Evolutionary conservation across 2,113 vertebrate species (phyloP).

Genomic region (Panthera leo): DNA sequence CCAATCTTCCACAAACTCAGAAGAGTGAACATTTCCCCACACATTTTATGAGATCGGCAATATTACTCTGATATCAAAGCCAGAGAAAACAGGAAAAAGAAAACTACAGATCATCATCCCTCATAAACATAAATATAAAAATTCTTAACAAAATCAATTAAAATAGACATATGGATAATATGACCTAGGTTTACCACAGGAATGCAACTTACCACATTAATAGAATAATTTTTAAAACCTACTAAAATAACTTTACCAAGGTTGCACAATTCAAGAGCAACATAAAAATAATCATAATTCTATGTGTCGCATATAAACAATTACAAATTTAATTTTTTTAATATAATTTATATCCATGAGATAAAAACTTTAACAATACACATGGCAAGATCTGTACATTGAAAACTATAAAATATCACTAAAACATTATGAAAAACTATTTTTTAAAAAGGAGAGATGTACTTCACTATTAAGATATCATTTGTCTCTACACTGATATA

Average conservation of each 20-base stretch:
- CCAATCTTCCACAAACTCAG: background rate
- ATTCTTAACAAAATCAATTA: background rate
- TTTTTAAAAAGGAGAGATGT: background rate
- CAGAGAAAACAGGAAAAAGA: background rate
- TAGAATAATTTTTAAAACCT: background rate
- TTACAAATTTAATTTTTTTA: background rate
- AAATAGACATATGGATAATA: background rate
- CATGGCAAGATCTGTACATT: background rate
- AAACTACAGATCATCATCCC: background rate
- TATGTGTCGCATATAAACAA: background rate
- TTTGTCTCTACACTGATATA: background rate
- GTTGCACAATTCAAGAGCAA: background rate
- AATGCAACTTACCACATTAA: background rate
- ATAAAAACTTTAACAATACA: background rate
- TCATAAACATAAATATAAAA: background rate
- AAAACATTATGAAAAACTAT: background rate
- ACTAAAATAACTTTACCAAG: background rate
- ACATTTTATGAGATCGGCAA: background rate
- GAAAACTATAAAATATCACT: background rate
- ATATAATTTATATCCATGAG: background rate
- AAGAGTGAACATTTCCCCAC: background rate
- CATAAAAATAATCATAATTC: background rate
- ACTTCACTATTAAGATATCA: background rate
- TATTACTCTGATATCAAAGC: background rate
- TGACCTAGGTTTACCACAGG: background rate